These are phyloP conservation scores for Aproaerema taeniolella DNA, from an alignment of 2,888 invertebrate genomes.

Conservation along the genomic window DNA sequence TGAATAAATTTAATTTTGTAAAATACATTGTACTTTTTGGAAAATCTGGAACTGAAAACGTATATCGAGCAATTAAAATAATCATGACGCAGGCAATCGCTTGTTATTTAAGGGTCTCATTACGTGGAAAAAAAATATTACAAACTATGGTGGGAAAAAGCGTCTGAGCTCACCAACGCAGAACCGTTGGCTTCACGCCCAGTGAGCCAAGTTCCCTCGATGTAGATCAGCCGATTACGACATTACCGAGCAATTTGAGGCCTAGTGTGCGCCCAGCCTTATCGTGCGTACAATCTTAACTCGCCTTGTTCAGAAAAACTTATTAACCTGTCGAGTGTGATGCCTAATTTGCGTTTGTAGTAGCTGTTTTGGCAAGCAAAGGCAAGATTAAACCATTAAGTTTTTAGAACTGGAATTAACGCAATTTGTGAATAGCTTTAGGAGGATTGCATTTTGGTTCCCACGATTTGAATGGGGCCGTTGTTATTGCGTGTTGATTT, in stretches of 20 bases:
- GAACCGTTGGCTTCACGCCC: constrained; percentile 64
- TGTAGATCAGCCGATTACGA: constrained; percentile 62
- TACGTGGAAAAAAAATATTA: constrained; percentile 36
- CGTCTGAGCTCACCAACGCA: constrained; percentile 54
- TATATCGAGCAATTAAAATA: constrained; percentile 39
- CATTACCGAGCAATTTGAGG: constrained; percentile 52
- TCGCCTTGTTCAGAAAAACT: constrained; percentile 18
- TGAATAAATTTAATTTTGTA: no score
- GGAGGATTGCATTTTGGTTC: constrained; percentile 20
- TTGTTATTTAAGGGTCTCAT: constrained; percentile 48
- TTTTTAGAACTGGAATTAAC: constrained; percentile 15
- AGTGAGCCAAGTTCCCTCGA: constrained; percentile 48
- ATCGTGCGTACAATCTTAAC: constrained; percentile 23
- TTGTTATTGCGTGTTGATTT: constrained; percentile 3
- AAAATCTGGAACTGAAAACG: constrained; percentile 20
- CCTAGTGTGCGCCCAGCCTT: constrained; percentile 33
- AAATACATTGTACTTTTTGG: no score
- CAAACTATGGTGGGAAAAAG: constrained; percentile 61
- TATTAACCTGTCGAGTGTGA: constrained; percentile 8
- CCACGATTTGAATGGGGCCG: constrained; percentile 14
- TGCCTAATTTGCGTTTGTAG: constrained; percentile 4
- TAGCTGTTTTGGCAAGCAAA: constrained; percentile 4
- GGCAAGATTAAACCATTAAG: constrained; percentile 17
- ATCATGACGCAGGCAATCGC: constrained; percentile 29
- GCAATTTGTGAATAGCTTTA: constrained; percentile 22